Percentiles rank a stretch among this genome's conserved stretches.
Conservation (phyloP, 2,113 vertebrate species). For the Sminthopsis crassicaudata region DNA sequence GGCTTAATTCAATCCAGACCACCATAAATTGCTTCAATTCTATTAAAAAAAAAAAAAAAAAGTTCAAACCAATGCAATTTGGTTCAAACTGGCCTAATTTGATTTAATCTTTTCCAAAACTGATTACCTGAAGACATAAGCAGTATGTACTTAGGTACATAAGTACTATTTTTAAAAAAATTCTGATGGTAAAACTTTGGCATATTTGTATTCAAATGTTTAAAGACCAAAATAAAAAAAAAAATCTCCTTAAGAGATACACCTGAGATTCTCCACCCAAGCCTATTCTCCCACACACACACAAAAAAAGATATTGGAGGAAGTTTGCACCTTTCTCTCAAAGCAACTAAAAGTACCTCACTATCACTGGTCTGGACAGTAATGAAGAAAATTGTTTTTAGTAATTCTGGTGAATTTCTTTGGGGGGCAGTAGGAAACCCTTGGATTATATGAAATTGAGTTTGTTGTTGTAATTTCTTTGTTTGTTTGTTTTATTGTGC, state of each 20-base stretch:
- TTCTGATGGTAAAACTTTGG: conserved; percentile 44
- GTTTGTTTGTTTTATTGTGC: conserved; percentile 4
- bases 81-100: neutral
- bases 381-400: conserved; percentile 33
- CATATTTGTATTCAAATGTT: conserved; percentile 69
- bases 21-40: neutral
- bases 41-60: neutral
- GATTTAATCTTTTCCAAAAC: neutral
- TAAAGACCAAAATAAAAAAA: conserved; percentile 75
- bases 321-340: conserved; percentile 33
- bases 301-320: conserved; percentile 17
- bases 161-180: neutral
- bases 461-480: too few species aligned
- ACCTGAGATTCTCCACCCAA: conserved; percentile 36
- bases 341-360: conserved; percentile 39
- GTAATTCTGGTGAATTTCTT: conserved; percentile 26
- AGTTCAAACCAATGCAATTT: neutral
- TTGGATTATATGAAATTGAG: neutral
- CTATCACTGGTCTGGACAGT: conserved; percentile 10
- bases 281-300: neutral
- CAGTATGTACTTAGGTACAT: neutral
- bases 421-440: conserved; percentile 31
- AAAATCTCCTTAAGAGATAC: conserved; percentile 21
- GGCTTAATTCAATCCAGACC: neutral
- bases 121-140: neutral